Percentiles rank a stretch among this genome's conserved stretches.
Conservation (phyloP, 2,113 vertebrate species). For the Rutilus rutilus region DNA sequence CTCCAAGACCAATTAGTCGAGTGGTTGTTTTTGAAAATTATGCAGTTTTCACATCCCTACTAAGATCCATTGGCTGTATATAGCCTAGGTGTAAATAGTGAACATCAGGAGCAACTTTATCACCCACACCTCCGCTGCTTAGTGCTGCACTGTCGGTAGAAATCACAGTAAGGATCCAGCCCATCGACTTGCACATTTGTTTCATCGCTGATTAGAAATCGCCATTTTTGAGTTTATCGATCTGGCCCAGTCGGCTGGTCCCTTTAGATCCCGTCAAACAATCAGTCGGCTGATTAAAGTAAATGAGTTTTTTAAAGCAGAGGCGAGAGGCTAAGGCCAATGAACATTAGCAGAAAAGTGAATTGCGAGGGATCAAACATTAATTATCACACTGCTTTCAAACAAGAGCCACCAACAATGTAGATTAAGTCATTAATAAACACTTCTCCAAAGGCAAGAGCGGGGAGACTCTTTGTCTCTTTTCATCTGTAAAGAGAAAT, state of each 20-base stretch:
- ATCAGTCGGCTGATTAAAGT: constrained; percentile 45
- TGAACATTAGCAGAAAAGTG: constrained; percentile 67
- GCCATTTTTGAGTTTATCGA: constrained; percentile 58
- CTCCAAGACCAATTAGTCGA: not conserved
- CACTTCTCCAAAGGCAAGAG: constrained; percentile 4
- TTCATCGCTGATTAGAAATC: constrained; percentile 44
- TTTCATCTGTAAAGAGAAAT: constrained; percentile 26
- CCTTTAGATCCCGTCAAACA: constrained; percentile 55
- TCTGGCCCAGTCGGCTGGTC: constrained; percentile 53
- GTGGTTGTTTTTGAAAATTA: not conserved
- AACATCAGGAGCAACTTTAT: not conserved
- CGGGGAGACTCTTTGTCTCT: not conserved
- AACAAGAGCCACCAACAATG: constrained; percentile 25
- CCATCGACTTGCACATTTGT: constrained; percentile 47
- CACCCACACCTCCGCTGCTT: not conserved
- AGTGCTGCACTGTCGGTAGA: not conserved
- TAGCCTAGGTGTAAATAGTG: constrained; percentile 10
- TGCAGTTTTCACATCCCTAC: not conserved
- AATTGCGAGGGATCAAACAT: constrained; percentile 69
- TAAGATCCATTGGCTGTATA: not conserved
- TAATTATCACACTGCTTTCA: constrained; percentile 64
- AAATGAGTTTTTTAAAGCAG: constrained; percentile 64
- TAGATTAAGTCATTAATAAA: constrained; percentile 52
- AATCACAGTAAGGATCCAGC: not conserved
- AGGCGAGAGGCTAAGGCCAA: constrained; percentile 42